These are phyloP conservation scores for Prosapia bicincta DNA, from an alignment of 2,888 invertebrate species.

Conservation along the genomic window DNA sequence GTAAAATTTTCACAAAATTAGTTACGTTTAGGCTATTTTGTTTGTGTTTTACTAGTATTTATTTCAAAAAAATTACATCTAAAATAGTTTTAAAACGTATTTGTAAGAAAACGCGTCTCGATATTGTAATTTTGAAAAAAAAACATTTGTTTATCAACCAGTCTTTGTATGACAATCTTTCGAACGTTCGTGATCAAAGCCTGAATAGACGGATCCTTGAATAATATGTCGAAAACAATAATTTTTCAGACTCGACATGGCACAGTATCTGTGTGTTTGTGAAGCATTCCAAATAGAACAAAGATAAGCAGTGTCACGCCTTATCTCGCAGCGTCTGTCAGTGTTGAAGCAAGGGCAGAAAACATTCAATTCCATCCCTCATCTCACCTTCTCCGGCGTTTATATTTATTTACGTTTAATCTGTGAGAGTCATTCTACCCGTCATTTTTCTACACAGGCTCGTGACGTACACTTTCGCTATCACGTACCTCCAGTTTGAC, in stretches of 20 bases:
- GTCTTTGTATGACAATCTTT: neutral
- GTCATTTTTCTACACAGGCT: too few relatives aligned
- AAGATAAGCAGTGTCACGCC: neutral
- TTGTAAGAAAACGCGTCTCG: too few relatives aligned
- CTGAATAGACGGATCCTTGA: neutral
- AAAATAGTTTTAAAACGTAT: too few relatives aligned
- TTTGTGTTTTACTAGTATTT: too few relatives aligned
- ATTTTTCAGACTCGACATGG: neutral
- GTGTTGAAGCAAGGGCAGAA: neutral
- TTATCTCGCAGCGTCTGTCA: neutral
- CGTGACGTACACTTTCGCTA: too few relatives aligned
- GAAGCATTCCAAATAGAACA: neutral
- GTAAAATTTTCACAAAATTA: too few relatives aligned
- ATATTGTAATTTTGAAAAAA: too few relatives aligned
- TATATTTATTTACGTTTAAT: neutral
- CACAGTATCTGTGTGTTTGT: neutral
- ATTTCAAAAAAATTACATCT: too few relatives aligned
- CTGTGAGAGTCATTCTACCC: neutral
- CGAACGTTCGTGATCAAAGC: neutral
- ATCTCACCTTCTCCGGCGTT: neutral
- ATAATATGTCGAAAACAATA: neutral
- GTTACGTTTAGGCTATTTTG: too few relatives aligned
- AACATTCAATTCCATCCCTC: neutral
- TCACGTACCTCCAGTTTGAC: too few relatives aligned
- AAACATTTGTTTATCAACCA: neutral